phyloP scores from a whole-genome alignment of 1,140 invertebrate genomes.

The Neodiprion lecontei region DNA sequence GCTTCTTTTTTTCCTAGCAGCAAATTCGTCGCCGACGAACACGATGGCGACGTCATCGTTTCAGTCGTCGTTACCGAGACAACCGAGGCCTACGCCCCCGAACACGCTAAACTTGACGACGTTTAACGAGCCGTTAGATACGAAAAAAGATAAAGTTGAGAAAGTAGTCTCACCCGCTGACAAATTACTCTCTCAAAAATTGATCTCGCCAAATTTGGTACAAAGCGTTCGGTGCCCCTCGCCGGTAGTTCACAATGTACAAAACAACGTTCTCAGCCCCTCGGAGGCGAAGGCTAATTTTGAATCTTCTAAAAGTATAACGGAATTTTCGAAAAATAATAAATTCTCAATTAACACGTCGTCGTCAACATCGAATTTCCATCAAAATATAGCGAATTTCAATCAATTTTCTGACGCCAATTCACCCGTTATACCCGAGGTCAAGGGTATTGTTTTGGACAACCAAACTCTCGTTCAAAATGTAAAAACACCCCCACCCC shows the following conservation, averaged over 20 bases:
- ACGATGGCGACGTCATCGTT: constrained; percentile 51
- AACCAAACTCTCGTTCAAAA: constrained; percentile 39
- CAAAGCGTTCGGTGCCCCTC: constrained; percentile 56
- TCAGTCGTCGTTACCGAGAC: constrained; percentile 57
- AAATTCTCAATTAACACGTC: constrained; percentile 39
- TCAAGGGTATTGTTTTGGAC: constrained; percentile 39
- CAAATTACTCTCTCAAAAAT: constrained; percentile 48
- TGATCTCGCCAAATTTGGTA: constrained; percentile 58
- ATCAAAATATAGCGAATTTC: constrained; percentile 49
- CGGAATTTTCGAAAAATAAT: constrained; percentile 44
- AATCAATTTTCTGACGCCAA: constrained; percentile 44
- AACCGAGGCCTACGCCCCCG: constrained; percentile 79
- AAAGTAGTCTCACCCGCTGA: constrained; percentile 50
- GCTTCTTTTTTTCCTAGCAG: constrained; percentile 32
- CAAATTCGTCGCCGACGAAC: constrained; percentile 47
- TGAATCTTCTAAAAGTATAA: constrained; percentile 32
- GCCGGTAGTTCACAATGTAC: constrained; percentile 58
- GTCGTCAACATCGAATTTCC: constrained; percentile 43
- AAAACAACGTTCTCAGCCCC: constrained; percentile 65
- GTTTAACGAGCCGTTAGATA: constrained; percentile 56
- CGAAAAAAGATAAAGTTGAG: constrained; percentile 43
- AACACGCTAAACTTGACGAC: constrained; percentile 78
- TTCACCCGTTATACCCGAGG: constrained; percentile 43
- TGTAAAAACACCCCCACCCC: constrained; percentile 70
- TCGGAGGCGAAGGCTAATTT: constrained; percentile 43